These are phyloP conservation scores for Drosophila seguyi DNA, from an alignment of 1,140 invertebrate species.

Conservation along the genomic window DNA sequence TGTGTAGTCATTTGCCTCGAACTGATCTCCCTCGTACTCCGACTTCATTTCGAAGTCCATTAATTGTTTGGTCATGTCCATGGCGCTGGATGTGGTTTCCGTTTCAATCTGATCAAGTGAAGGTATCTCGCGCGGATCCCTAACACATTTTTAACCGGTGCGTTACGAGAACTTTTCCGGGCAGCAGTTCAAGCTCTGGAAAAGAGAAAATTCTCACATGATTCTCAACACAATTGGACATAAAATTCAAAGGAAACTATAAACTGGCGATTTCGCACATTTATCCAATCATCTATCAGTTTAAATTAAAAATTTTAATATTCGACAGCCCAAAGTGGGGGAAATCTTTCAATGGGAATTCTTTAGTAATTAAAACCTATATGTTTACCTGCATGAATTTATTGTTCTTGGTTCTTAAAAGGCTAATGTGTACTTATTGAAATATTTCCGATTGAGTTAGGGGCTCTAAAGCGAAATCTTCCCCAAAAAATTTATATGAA, in stretches of 20 bases:
- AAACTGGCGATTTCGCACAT: constrained; percentile 12
- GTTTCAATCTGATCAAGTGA: constrained; percentile 15
- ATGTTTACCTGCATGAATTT: constrained; percentile 3
- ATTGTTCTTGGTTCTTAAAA: constrained; percentile 3
- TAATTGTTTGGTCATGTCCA: constrained; percentile 84
- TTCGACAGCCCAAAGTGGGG: background rate
- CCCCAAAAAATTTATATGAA: background rate
- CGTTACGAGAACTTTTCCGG: constrained; percentile 30
- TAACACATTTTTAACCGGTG: constrained; percentile 49
- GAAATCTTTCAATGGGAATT: constrained; percentile 1
- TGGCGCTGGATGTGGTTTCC: constrained; percentile 36
- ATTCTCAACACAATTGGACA: constrained; percentile 2
- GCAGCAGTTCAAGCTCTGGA: constrained; percentile 25
- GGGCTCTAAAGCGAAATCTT: background rate
- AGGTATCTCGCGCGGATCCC: constrained; percentile 3
- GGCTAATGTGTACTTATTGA: background rate
- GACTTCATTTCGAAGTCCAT: constrained; percentile 74
- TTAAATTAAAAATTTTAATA: constrained; percentile 1
- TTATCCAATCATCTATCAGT: constrained; percentile 19
- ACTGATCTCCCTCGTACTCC: constrained; percentile 52
- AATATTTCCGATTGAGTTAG: background rate
- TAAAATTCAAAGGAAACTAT: constrained; percentile 10
- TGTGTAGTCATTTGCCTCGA: constrained; percentile 64
- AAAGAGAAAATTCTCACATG: constrained; percentile 10
- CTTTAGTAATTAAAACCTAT: constrained; percentile 12